Base-by-base conservation (phyloP, 2,797 vertebrate species). In the Tinamus major region DNA sequence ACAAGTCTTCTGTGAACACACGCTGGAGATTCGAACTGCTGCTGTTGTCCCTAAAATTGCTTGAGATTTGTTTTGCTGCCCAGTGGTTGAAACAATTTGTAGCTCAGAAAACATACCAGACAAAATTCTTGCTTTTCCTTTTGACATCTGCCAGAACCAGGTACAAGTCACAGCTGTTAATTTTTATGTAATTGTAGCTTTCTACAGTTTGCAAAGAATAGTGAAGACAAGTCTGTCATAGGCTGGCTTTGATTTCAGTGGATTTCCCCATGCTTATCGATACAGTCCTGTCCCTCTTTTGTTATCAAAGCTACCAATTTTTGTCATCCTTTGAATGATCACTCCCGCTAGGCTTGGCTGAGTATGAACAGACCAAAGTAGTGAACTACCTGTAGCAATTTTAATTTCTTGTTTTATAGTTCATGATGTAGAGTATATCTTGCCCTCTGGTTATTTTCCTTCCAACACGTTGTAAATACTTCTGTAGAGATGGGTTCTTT, bases 121-220 rank as follows among this genome's bases (percentile, higher is more conserved):
- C 27, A 26, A 17, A 48, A 63, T 0, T 2, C 6, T 70, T 64
- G n/a, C 15, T 79, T 88, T 81, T 16, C 72, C 12, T 63, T 69
- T 12, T 0, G 3, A 4, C 8, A 6, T 53, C 9, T 48, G 35
- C 10, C 8, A 58, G 29, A 67, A 19, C 18, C 1, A 4, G 49
- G 37, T 72, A 46, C 41, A 46, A 42, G 21, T 91, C 58, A 26
- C 29, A 87, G 53, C 33, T 79, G 10, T 4, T 58, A 35, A 20
- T n/a, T 89, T 53, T 56, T 31, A 10, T 44, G 0, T 48, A 27
- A 13, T 33, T 91, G 46, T 48, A 78, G 35, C 44, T 35, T 58
- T 13, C 11, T 41, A n/a, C 21, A 75, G 15, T 46, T 62, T 89
- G 37, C 23, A 14, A 49, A 39, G 67, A 78, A 68, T 35, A 89